Evolutionary conservation across 2,888 invertebrate genomes (phyloP).

Genomic region (Nymphalis c-album): DNA sequence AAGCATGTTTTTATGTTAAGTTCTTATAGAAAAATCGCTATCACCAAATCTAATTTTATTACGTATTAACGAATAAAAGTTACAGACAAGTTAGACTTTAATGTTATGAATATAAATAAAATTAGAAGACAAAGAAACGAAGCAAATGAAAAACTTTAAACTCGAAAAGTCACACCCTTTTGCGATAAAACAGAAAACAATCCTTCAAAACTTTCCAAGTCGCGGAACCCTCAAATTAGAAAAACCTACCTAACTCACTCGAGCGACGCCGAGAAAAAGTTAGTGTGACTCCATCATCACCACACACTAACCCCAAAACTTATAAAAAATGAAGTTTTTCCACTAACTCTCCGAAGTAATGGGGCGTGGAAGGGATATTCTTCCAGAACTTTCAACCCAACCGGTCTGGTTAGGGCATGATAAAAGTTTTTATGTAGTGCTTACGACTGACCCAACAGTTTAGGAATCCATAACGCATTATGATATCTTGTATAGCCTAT

Average conservation of each 20-base stretch:
- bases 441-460: constrained; percentile 66
- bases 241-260: constrained; percentile 32
- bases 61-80: no score
- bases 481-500: constrained; percentile 42
- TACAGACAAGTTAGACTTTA: no score
- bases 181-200: constrained; percentile 18
- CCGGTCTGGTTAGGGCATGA: constrained; percentile 64
- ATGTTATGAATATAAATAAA: neutral
- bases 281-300: constrained; percentile 41
- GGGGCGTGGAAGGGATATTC: constrained; percentile 67
- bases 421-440: constrained; percentile 77
- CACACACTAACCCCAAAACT: constrained; percentile 40
- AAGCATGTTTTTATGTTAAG: neutral
- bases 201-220: constrained; percentile 24
- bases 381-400: constrained; percentile 63
- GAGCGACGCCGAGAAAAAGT: constrained; percentile 33
- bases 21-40: neutral
- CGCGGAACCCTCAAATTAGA: constrained; percentile 30
- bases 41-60: neutral
- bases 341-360: constrained; percentile 57
- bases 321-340: constrained; percentile 46
- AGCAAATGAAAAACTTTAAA: neutral
- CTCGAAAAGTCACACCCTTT: constrained; percentile 15
- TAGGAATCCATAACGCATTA: constrained; percentile 61
- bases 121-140: constrained; percentile 1